Evolutionary conservation across 2,113 vertebrate genomes (phyloP), one percentile per base, ranked within the genome.

Genomic region (Apodemus speciosus): DNA sequence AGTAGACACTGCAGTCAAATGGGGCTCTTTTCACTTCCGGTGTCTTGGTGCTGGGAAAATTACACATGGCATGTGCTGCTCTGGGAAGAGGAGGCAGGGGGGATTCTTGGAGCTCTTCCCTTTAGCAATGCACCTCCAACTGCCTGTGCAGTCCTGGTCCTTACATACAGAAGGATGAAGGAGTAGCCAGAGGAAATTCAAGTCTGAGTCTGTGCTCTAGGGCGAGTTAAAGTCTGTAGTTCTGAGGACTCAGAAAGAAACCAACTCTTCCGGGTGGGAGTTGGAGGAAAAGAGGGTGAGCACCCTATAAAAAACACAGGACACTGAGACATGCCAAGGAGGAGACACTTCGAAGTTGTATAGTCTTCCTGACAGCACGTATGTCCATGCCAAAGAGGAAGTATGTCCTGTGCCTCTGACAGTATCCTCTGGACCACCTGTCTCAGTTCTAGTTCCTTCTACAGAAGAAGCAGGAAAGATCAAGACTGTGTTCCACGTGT

Each of bases 21-120:
- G 85, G 66, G 32, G 38, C 58, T 38, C 79, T 94, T 58, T 95
- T 93, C 71, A 91, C 81, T 81, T 94, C 40, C 75, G 9, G 79
- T 79, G 92, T 43, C 7, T 83, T 75, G 35, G 56, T 13, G 69
- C 92, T 93, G 69, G 94, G 90, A 93, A 92, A 83, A 94, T 83
- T 71, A 88, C 66, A 85, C 68, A 79, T n/a, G 27, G 35, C 75
- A 30, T 62, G 13, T n/a, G 51, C 56, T 80, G 40, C 75, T 68
- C 6, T 43, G 38, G 62, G n/a, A 6, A 38, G 40, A 23, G 88
- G 30, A 43, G 60, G 35, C 4, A 30, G 6, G n/a, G n/a, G 40
- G 3, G 6, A 68, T 49, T 23, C 71, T 72, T 53, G 14, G 58
- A 81, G 53, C 51, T 66, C 80, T 69, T 64, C 58, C 27, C n/a